Conservation (phyloP, 2,797 vertebrate species). For the Argya squamiceps region DNA sequence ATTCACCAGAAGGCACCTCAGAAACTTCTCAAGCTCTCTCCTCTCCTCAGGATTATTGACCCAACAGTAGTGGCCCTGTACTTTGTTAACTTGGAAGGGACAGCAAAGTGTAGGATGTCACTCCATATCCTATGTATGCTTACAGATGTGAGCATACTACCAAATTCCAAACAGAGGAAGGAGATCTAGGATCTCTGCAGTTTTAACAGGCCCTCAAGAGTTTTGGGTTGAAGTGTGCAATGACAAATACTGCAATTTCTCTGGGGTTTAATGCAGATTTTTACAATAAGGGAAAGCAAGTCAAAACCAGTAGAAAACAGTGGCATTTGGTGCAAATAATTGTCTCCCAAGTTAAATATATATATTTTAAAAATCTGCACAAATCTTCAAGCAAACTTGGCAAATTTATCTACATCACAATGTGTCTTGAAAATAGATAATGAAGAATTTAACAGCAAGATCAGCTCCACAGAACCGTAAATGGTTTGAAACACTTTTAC, state of each 20-base stretch:
- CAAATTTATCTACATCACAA: conserved; percentile 3
- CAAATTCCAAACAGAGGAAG: background rate
- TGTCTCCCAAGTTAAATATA: background rate
- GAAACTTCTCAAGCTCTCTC: background rate
- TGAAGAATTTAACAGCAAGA: conserved; percentile 20
- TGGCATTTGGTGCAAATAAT: background rate
- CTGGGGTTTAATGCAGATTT: background rate
- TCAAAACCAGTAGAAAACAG: background rate
- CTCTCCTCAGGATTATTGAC: background rate
- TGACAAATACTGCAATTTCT: background rate
- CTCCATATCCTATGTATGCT: background rate
- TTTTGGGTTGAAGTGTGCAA: background rate
- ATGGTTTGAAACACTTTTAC: background rate
- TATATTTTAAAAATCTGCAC: background rate
- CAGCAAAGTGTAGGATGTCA: background rate
- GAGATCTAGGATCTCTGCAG: background rate
- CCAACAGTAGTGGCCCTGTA: background rate
- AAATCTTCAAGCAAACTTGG: conserved; percentile 21
- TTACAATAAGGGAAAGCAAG: background rate
- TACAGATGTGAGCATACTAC: background rate
- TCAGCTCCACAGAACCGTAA: background rate
- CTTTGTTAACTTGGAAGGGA: background rate
- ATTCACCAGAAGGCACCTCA: background rate
- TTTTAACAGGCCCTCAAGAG: background rate
- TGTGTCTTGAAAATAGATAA: conserved; percentile 3